These are phyloP conservation scores for Anomalospiza imberbis DNA, from an alignment of 2,797 vertebrate species.

Conservation along the genomic window DNA sequence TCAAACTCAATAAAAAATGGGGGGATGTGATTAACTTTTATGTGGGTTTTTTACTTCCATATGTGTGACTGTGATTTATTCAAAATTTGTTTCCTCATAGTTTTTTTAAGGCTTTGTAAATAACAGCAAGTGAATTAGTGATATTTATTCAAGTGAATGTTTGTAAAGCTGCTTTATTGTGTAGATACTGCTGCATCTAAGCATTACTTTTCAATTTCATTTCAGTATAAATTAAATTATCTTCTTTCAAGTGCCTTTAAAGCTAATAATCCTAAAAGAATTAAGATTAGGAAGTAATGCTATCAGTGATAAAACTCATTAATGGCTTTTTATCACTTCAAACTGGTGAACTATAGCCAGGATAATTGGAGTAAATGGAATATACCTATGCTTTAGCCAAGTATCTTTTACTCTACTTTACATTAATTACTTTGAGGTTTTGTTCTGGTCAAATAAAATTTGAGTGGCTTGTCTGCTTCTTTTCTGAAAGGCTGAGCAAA, in stretches of 20 bases:
- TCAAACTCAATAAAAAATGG: neutral
- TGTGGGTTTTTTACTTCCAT: neutral
- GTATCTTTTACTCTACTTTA: conserved; percentile 45
- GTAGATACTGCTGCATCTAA: conserved; percentile 34
- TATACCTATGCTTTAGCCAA: conserved; percentile 49
- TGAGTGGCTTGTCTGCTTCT: neutral
- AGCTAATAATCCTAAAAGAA: conserved; percentile 73
- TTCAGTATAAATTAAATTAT: conserved; percentile 71
- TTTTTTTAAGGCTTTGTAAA: neutral
- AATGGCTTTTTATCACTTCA: conserved; percentile 61
- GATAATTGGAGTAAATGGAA: conserved; percentile 65
- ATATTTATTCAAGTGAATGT: neutral
- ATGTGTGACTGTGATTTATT: neutral
- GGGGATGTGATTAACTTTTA: neutral
- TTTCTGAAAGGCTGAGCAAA: neutral
- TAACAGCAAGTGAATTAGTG: neutral
- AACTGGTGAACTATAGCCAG: conserved; percentile 61
- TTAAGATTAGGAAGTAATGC: conserved; percentile 71
- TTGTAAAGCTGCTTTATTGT: neutral
- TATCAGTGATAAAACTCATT: conserved; percentile 68
- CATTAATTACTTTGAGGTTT: conserved; percentile 53
- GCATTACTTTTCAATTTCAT: conserved; percentile 66
- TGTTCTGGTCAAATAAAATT: conserved; percentile 18
- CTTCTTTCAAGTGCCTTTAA: conserved; percentile 60
- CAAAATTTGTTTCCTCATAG: neutral